A percentile compares a stretch with the other conserved stretches of the same genome.
Evolutionary conservation across 2,888 invertebrate species (phyloP).

Genomic region (Meandrusa payeni): DNA sequence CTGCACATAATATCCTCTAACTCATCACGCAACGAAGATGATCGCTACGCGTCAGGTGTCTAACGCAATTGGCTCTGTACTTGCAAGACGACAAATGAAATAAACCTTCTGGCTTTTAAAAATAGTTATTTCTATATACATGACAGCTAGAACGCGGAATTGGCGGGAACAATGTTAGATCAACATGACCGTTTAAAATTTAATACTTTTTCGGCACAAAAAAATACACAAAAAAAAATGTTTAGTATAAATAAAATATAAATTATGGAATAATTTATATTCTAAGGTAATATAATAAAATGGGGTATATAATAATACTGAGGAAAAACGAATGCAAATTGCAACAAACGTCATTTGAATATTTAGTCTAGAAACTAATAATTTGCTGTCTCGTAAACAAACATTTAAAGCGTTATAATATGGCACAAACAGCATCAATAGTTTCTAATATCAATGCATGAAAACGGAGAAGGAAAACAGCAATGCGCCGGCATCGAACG

Average conservation of each 20-base stretch:
- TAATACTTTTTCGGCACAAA: slow-evolving; percentile 6
- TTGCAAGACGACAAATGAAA: slow-evolving; percentile 59
- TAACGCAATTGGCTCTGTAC: slow-evolving; percentile 28
- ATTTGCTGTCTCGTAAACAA: slow-evolving; percentile 26
- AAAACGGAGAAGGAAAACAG: slow-evolving; percentile 80
- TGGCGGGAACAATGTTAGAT: slow-evolving; percentile 7
- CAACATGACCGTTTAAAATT: neutral
- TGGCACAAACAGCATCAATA: slow-evolving; percentile 54
- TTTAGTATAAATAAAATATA: no score
- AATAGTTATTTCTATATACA: slow-evolving; percentile 53
- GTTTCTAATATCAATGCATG: slow-evolving; percentile 78
- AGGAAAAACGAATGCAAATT: slow-evolving; percentile 14
- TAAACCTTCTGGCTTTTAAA: slow-evolving; percentile 58
- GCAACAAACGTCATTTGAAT: slow-evolving; percentile 7
- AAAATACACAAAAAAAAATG: no score
- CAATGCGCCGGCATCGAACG: slow-evolving; percentile 76
- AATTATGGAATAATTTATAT: no score
- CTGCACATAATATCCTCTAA: slow-evolving; percentile 30
- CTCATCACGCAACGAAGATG: slow-evolving; percentile 21
- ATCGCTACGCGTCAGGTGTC: slow-evolving; percentile 27
- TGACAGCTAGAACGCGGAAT: slow-evolving; percentile 50
- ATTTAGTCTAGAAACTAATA: slow-evolving; percentile 20
- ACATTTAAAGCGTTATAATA: slow-evolving; percentile 37
- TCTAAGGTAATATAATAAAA: neutral
- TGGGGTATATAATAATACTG: slow-evolving; percentile 12